Base-by-base conservation (phyloP, 2,797 vertebrate species). In the Phataginus tetradactyla region DNA sequence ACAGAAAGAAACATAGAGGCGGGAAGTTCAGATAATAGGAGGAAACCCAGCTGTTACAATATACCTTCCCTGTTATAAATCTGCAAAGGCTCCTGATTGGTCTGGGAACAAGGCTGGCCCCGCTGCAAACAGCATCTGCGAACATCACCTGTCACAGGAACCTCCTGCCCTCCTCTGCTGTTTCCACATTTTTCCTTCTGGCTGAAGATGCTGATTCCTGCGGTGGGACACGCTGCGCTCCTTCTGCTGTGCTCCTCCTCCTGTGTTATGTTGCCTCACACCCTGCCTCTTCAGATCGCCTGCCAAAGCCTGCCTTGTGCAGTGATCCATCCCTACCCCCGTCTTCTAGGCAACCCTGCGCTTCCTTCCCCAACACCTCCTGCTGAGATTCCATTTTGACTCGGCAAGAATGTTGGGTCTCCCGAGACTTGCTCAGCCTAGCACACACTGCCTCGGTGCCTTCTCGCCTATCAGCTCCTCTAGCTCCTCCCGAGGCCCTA, bases 381-480 rank as follows among this genome's bases (percentile, higher is more conserved):
- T 92, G 88, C 85, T 95, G 81, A 96, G 87, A 9, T 42, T 45
- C 96, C 49, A 51, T 20, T 51, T 81, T 72, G 32, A 87, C 27
- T 86, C 64, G 45, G 12, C 32, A 39, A 55, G 57, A 85, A 81
- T 14, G 6, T 39, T 20, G 39, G 57, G 4, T 85, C 77, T 81
- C 86, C 86, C 61, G 53, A n/a, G 13, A 51, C 49, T 61, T 37
- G 32, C 72, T 88, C 25, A 27, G 12, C 13, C 51, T 21, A 66
- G 96, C 66, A 92, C 92, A 89, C 57, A 42, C 85, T 75, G 96
- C 88, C n/a, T 81, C 61, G 72, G 57, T 66, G 94, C 88, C 45
- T 92, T 74, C 29, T 27, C 86, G 93, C 86, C 78, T 84, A 39
- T 0, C 29, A 49, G 34, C 42, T 59, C 42, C 13, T 25, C 72